These are phyloP conservation scores for Acrobasis repandana DNA, from an alignment of 2,888 invertebrate genomes.

Conservation along the genomic window DNA sequence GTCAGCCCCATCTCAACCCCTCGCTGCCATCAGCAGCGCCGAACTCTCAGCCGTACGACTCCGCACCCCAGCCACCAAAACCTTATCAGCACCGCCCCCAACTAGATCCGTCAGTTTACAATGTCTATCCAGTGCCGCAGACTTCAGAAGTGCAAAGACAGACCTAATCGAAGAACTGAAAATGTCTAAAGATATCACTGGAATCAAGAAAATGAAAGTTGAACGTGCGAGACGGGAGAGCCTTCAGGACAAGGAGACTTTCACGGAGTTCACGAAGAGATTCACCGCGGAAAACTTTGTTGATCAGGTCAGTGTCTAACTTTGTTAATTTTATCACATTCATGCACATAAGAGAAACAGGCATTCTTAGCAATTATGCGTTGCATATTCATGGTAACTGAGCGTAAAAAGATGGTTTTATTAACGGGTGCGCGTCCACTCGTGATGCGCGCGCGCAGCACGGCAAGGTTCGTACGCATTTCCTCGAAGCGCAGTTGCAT, in stretches of 20 bases:
- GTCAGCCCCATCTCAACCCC: slow-evolving; percentile 84
- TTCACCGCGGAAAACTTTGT: slow-evolving; percentile 94
- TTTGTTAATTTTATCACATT: slow-evolving; percentile 28
- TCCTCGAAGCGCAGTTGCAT: slow-evolving; percentile 44
- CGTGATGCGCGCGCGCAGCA: slow-evolving; percentile 15
- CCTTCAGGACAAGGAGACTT: slow-evolving; percentile 91
- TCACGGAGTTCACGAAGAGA: slow-evolving; percentile 92
- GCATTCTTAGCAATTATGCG: slow-evolving; percentile 14
- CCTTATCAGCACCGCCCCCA: slow-evolving; percentile 89
- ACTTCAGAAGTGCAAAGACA: slow-evolving; percentile 89
- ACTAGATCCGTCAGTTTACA: slow-evolving; percentile 89
- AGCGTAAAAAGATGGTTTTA: slow-evolving; percentile 11
- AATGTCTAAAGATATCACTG: slow-evolving; percentile 95
- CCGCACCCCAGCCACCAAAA: slow-evolving; percentile 89
- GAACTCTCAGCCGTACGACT: slow-evolving; percentile 93
- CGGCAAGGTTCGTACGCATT: slow-evolving; percentile 37
- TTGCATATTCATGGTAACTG: slow-evolving; percentile 18
- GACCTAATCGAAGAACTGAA: slow-evolving; percentile 96
- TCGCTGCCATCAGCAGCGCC: slow-evolving; percentile 94
- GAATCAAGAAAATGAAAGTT: slow-evolving; percentile 96
- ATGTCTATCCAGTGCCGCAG: slow-evolving; percentile 85
- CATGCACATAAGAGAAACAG: slow-evolving; percentile 12
- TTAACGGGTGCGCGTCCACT: slow-evolving; percentile 18
- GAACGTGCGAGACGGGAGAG: slow-evolving; percentile 93
- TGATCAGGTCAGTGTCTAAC: slow-evolving; percentile 88